Evolutionary conservation across 2,113 vertebrate genomes (phyloP), one percentile per base, ranked within the genome.

Genomic region (Podarcis muralis): DNA sequence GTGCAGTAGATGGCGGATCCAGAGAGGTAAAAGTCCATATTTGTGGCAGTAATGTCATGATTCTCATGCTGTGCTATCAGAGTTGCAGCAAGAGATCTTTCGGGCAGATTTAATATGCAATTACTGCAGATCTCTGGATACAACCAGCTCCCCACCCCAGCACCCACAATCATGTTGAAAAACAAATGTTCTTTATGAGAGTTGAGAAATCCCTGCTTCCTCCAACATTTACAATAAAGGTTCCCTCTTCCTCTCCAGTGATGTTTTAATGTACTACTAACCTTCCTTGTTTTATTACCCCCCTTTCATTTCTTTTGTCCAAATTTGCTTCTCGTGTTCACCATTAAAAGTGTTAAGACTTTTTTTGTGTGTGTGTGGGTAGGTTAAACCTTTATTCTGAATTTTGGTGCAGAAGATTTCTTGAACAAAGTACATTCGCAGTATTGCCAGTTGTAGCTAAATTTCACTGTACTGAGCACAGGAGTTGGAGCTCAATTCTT

Each of bases 91-190:
- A 65, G 15, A 77, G 1, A 13, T 1, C 35, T n/a, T 30, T 74
- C 71, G 15, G 30, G 75, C 20, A 71, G 82, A 27, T 87, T 85
- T 23, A 86, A 18, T 87, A 23, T 23, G 0, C 40, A 6, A 27
- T 9, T 81, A n/a, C 5, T 87, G 71, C 87, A 72, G 23, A 77
- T 6, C 18, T 30, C 35, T 83, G 72, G 4, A 74, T 35, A 12
- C 32, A 84, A 68, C 13, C 0, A 0, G 4, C 83, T 89, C 84
- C 85, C 20, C 22, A 20, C 5, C 6, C 59, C 5, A 9, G 4
- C 1, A 9, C 4, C 40, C 76, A 78, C 12, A 65, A 0, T 12
- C 74, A 85, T 0, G 48, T 87, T 81, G 0, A 2, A 6, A 77
- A 71, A 86, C 78, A 8, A 30, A 8, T 71, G 22, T 83, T 23